These are phyloP conservation scores for Phylloscopus collybita DNA, from an alignment of 2,797 vertebrate species.

Conservation along the genomic window DNA sequence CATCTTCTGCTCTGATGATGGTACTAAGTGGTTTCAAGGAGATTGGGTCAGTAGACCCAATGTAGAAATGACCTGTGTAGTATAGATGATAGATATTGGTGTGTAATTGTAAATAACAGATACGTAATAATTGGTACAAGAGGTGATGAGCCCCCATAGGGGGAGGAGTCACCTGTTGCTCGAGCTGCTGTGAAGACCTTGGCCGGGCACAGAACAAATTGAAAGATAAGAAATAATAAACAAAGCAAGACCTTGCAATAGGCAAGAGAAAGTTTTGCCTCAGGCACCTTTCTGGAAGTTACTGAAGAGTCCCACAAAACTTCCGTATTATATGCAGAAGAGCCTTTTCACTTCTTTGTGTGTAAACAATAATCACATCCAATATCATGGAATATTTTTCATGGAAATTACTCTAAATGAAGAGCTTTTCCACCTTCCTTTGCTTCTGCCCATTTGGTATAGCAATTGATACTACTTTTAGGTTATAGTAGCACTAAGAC, in stretches of 20 bases:
- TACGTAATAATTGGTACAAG: too few relatives aligned
- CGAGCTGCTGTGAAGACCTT: too few relatives aligned
- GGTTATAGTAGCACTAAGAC: constrained; percentile 33
- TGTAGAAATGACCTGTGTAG: too few relatives aligned
- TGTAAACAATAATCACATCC: not conserved
- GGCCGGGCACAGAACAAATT: too few relatives aligned
- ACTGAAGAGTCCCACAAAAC: not conserved
- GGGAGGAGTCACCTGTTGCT: too few relatives aligned
- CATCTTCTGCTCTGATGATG: too few relatives aligned
- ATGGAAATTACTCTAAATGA: not conserved
- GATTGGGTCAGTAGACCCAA: too few relatives aligned
- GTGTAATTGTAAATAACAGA: too few relatives aligned
- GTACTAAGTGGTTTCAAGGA: too few relatives aligned
- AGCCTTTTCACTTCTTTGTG: not conserved
- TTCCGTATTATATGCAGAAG: not conserved
- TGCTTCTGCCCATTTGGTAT: not conserved
- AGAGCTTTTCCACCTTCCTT: not conserved
- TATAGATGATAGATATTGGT: too few relatives aligned
- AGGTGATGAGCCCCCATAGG: too few relatives aligned
- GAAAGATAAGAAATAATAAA: too few relatives aligned
- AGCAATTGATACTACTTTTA: not conserved
- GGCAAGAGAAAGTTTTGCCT: not conserved
- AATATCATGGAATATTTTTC: not conserved
- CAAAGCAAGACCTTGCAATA: not conserved
- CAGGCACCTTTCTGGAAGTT: not conserved